A percentile compares a stretch with the other conserved stretches of the same genome.
Evolutionary conservation across 2,888 invertebrate species (phyloP).

Genomic region (Entomobrya proxima): DNA sequence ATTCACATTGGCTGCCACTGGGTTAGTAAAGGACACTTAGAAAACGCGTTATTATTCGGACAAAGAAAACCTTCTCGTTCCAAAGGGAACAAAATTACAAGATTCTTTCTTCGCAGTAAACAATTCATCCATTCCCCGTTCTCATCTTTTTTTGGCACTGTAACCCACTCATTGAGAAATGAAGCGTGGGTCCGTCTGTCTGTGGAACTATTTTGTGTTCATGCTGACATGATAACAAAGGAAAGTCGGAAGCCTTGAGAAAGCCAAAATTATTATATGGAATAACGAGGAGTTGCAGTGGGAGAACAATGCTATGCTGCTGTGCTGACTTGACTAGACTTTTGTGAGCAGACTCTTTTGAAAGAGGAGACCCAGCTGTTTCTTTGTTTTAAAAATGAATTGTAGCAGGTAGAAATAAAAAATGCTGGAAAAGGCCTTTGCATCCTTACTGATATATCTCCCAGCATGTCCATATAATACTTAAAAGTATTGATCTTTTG

Average conservation of each 20-base stretch:
- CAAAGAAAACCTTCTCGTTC: too few species aligned
- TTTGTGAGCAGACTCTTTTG: background rate
- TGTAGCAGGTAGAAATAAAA: background rate
- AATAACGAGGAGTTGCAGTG: background rate
- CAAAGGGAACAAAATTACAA: too few species aligned
- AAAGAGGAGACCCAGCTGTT: background rate
- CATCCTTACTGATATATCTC: too few species aligned
- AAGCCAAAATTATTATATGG: slow-evolving; percentile 4
- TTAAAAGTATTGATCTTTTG: too few species aligned
- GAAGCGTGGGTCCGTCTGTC: background rate
- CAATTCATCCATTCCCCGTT: too few species aligned
- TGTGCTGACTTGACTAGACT: too few species aligned
- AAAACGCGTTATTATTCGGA: too few species aligned
- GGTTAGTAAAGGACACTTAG: too few species aligned
- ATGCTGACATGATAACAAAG: background rate
- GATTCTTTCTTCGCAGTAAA: background rate
- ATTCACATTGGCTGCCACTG: too few species aligned
- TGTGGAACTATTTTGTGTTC: background rate
- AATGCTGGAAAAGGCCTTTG: too few species aligned
- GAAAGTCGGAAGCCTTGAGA: too few species aligned
- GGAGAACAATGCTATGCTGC: background rate
- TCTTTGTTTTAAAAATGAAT: background rate
- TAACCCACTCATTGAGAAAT: background rate
- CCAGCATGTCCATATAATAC: too few species aligned
- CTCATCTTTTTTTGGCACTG: background rate